These are phyloP conservation scores for Dipus sagitta DNA, from an alignment of 2,797 vertebrate species.

Conservation along the genomic window DNA sequence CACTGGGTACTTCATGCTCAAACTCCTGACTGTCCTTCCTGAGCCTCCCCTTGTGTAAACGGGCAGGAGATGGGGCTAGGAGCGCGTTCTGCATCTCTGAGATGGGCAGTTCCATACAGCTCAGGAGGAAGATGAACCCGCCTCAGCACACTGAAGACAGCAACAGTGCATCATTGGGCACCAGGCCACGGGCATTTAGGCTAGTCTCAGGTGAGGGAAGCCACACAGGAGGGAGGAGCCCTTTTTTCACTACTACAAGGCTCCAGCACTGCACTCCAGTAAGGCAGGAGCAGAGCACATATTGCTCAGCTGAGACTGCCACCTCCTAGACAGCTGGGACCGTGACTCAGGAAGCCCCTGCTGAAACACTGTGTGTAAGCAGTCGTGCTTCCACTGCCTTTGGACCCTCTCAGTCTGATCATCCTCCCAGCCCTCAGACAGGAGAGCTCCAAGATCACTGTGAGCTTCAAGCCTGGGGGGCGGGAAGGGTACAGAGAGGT, in stretches of 20 bases:
- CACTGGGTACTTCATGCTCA: too few relatives aligned
- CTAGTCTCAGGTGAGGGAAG: not conserved
- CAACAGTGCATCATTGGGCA: not conserved
- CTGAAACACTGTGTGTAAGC: not conserved
- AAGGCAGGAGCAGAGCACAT: not conserved
- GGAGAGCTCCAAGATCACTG: not conserved
- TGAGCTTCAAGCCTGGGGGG: not conserved
- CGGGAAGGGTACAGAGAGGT: not conserved
- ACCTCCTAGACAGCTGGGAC: not conserved
- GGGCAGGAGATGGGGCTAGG: too few relatives aligned
- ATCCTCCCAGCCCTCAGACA: too few relatives aligned
- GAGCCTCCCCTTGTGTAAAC: not conserved
- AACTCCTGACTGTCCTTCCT: not conserved
- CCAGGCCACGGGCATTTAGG: not conserved
- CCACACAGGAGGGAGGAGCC: not conserved
- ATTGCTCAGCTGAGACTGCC: not conserved
- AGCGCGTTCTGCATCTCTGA: not conserved
- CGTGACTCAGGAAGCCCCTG: not conserved
- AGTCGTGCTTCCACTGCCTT: not conserved
- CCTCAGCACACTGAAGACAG: not conserved
- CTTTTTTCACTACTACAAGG: too few relatives aligned
- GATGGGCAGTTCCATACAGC: not conserved
- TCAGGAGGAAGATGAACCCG: not conserved
- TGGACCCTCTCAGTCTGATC: not conserved
- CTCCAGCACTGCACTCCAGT: not conserved